phyloP scores from a whole-genome alignment of 2,888 invertebrate species.

The Drosophila peninsularis region DNA sequence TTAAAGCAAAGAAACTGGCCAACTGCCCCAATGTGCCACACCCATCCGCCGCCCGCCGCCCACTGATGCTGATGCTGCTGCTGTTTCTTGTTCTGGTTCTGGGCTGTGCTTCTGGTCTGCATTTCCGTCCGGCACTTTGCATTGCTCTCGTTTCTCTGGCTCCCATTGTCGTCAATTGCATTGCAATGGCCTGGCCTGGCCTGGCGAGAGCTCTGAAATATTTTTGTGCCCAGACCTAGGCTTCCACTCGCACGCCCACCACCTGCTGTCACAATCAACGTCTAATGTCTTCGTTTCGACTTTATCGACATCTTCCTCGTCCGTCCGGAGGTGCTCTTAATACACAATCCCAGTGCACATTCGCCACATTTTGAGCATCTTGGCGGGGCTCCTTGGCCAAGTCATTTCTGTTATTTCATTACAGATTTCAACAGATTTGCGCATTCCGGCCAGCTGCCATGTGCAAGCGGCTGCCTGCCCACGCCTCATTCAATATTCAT shows the following conservation, averaged over 20 bases:
- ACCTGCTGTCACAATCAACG: conserved; percentile 47
- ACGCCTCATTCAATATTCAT: conserved; percentile 35
- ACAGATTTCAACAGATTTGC: conserved; percentile 11
- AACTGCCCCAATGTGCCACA: conserved; percentile 25
- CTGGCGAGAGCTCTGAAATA: conserved; percentile 20
- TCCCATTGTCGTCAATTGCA: conserved; percentile 70
- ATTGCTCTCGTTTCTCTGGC: conserved; percentile 40
- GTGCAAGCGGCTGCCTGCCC: background rate
- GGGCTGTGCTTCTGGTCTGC: conserved; percentile 51
- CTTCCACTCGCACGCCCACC: background rate
- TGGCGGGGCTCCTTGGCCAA: conserved; percentile 18
- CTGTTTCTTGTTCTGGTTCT: conserved; percentile 8
- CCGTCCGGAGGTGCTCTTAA: conserved; percentile 21
- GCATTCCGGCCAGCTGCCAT: background rate
- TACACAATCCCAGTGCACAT: conserved; percentile 20
- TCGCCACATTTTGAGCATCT: conserved; percentile 27
- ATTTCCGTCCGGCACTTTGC: conserved; percentile 71
- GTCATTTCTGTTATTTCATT: conserved; percentile 37
- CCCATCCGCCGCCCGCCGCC: background rate
- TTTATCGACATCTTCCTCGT: conserved; percentile 26
- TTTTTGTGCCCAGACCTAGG: background rate
- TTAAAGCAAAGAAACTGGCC: conserved; percentile 53
- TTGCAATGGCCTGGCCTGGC: conserved; percentile 56
- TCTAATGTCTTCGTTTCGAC: conserved; percentile 57
- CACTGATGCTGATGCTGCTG: background rate